Base-by-base conservation (phyloP, 2,888 invertebrate species). In the Calameuta pallipes region DNA sequence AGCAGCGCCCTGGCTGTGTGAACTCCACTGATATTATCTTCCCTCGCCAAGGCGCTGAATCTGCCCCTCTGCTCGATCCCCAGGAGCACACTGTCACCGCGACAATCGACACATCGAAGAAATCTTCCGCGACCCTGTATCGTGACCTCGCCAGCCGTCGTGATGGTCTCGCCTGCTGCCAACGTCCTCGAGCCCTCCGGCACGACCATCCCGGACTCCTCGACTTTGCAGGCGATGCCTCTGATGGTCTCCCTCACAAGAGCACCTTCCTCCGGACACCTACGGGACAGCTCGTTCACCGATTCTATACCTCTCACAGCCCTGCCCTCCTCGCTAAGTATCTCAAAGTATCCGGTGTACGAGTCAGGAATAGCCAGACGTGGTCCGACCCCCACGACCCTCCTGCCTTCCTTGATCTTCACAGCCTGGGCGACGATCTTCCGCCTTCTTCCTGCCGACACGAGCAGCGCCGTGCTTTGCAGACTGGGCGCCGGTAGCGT, bases 11-110 rank as follows among this genome's bases (percentile, higher is more conserved):
- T 95, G 30, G 98, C 97, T 82, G 97, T 96, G 92, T 98, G 98
- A 31, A 98, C 98, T 34, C 98, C 98, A 89, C 97, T 97, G 83
- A 98, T 98, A 92, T 97, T 98, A 88, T 97, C 97, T 91, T 97
- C 97, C 88, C 97, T 95, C 81, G 98, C 98, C 78, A 98, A 93
- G 75, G 97, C 97, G 86, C 98, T 98, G 92, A 98, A 98, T 88
- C 97, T 95, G 69, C 97, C 98, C 89, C 97, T 95, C 91, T 97
- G 97, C 89, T 98, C 98, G 90, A 97, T 93, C 81, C 96, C 95
- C 83, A 98, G 92, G 87, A 97, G 94, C 41, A 98, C 93, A 85
- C 94, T 95, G 89, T 97, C 97, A 70, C 97, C 98, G 90, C 95
- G 95, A 31, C 94, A 94, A 90, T 98, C 98, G 79, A 95, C 94